These are phyloP conservation scores for Chydorus sphaericus DNA, from an alignment of 2,888 invertebrate species.

Conservation along the genomic window DNA sequence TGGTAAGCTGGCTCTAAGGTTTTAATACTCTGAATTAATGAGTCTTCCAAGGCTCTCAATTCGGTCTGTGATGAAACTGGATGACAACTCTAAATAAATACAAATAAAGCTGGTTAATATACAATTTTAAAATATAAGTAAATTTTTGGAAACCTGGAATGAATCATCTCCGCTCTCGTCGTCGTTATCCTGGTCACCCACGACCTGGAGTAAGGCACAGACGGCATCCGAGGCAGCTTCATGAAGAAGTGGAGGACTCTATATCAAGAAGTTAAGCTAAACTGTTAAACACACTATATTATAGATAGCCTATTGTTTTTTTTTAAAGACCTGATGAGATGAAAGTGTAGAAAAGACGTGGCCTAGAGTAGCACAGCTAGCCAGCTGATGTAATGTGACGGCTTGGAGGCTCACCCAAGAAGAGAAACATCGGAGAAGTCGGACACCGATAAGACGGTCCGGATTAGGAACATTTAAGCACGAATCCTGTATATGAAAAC, in stretches of 20 bases:
- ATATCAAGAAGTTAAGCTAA: slow-evolving; percentile 12
- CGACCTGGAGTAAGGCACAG: slow-evolving; percentile 65
- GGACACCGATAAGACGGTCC: slow-evolving; percentile 50
- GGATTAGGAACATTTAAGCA: slow-evolving; percentile 49
- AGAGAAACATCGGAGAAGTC: slow-evolving; percentile 70
- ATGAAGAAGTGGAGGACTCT: slow-evolving; percentile 42
- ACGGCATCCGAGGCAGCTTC: slow-evolving; percentile 83
- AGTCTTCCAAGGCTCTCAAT: slow-evolving; percentile 44
- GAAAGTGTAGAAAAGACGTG: slow-evolving; percentile 43
- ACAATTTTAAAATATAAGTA: no score
- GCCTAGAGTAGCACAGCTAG: slow-evolving; percentile 54
- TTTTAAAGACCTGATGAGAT: slow-evolving; percentile 30
- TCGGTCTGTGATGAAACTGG: background rate
- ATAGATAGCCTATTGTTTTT: background rate
- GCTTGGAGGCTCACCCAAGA: slow-evolving; percentile 81
- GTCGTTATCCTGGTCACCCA: slow-evolving; percentile 42
- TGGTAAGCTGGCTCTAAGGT: slow-evolving; percentile 74
- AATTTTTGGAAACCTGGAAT: no score
- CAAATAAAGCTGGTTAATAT: no score
- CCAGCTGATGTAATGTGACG: slow-evolving; percentile 55
- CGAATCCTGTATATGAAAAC: slow-evolving; percentile 37
- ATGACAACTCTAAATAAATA: background rate
- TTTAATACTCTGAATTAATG: slow-evolving; percentile 66
- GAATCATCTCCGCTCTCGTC: no score
- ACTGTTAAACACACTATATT: background rate